Evolutionary conservation across 1,140 invertebrate species (phyloP).

Genomic region (Drosophila orosa): DNA sequence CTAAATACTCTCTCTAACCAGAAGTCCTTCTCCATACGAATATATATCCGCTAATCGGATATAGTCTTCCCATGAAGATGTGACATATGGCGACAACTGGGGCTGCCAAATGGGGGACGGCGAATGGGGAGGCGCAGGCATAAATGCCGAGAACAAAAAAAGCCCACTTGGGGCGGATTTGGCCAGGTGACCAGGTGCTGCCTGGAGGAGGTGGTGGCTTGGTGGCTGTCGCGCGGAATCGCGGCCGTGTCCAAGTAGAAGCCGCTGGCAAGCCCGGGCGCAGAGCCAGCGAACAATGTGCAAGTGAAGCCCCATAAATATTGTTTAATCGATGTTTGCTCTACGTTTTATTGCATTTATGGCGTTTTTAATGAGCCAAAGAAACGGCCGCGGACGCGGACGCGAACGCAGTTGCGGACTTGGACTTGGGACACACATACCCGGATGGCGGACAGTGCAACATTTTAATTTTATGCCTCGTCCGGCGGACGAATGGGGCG

Average conservation of each 20-base stretch:
- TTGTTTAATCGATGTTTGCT: conserved; percentile 85
- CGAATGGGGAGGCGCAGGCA: conserved; percentile 13
- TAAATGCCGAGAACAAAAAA: conserved; percentile 26
- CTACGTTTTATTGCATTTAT: conserved; percentile 84
- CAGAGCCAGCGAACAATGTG: conserved; percentile 79
- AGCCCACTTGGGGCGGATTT: conserved; percentile 40
- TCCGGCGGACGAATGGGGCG: conserved; percentile 48
- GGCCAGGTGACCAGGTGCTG: conserved; percentile 16
- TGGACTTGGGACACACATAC: conserved; percentile 3
- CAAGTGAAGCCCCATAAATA: conserved; percentile 84
- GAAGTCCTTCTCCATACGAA: conserved; percentile 10
- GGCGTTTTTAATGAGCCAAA: conserved; percentile 83
- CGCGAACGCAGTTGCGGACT: conserved; percentile 4
- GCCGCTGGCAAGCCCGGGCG: conserved; percentile 42
- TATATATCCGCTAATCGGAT: conserved; percentile 7
- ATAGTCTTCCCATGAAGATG: conserved; percentile 15
- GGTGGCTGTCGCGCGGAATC: conserved; percentile 37
- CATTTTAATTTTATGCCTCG: conserved; percentile 83
- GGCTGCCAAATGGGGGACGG: conserved; percentile 16
- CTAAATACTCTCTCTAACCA: neutral
- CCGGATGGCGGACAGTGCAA: conserved; percentile 50
- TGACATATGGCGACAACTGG: conserved; percentile 20
- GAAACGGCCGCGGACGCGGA: conserved; percentile 2
- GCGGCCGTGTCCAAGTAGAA: conserved; percentile 49
- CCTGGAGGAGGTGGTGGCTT: conserved; percentile 6